Evolutionary conservation across 2,113 vertebrate species (phyloP), one percentile per base, ranked within the genome.

Genomic region (Turdus rufiventris): DNA sequence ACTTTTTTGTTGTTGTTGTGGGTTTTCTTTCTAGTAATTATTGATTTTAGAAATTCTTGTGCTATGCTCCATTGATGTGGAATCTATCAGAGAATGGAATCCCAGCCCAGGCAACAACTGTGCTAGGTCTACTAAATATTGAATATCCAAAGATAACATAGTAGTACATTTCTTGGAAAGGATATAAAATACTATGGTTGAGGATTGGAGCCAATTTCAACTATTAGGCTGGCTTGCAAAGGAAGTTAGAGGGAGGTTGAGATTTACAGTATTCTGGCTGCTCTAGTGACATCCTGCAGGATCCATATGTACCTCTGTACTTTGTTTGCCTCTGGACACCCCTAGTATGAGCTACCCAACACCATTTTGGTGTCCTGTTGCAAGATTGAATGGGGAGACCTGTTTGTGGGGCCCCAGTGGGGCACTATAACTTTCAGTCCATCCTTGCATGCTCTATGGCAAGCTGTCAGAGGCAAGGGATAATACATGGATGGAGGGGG

Each of bases 201-300:
- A 87, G 72, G 47, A 62, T 31, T 95, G 53, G 68, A 86, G 66
- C 73, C 77, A 93, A 50, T 72, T 95, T 95, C 70, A 89, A n/a
- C 77, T 89, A 4, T 75, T 71, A 68, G 25, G 13, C 80, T 81
- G 80, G 43, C 40, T 88, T 89, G 70, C 53, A 68, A 61, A 87
- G 19, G 54, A 67, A 68, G 13, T 34, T 78, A 78, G 48, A 63
- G 31, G 17, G 48, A 72, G 48, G 16, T 57, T 79, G 45, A 48
- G 61, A 85, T 53, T 85, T 93, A 89, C 48, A 36, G 57, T 45
- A n/a, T 85, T n/a, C 36, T 92, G 74, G 66, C 40, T 72, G 4
- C 48, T 66, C 26, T 48, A 3, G 51, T 38, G 31, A 66, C 1
- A 3, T 47, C 16, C 38, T 89, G 63, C 38, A 77, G 72, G 56